Percentiles rank a stretch among this genome's conserved stretches.
Conservation (phyloP, 2,113 vertebrate species). For the Mastomys coucha region DNA sequence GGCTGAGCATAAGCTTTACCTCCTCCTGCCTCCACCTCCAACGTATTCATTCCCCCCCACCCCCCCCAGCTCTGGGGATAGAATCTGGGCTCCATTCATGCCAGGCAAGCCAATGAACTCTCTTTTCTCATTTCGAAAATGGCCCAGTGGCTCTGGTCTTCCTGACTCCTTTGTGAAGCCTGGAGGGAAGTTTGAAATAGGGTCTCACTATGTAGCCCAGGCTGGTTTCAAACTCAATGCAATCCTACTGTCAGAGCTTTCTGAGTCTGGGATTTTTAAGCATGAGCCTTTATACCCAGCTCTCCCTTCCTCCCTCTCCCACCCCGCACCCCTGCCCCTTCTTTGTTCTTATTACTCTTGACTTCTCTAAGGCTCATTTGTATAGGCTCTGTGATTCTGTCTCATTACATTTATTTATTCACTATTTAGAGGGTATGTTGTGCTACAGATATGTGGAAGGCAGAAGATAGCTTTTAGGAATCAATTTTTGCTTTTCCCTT, state of each 20-base stretch:
- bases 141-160: not conserved
- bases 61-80: not conserved
- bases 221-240: not conserved
- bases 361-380: not conserved
- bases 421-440: not conserved
- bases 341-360: not conserved
- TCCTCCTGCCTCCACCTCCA: too few relatives aligned
- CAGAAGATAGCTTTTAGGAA: not conserved
- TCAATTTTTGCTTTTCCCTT: not conserved
- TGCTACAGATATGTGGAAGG: not conserved
- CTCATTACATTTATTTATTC: not conserved
- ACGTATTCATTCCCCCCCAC: fast-evolving
- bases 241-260: not conserved
- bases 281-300: not conserved
- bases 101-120: not conserved
- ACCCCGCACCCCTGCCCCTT: fast-evolving
- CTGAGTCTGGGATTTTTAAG: not conserved
- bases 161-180: not conserved
- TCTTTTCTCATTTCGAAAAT: not conserved
- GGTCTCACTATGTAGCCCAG: not conserved
- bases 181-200: not conserved
- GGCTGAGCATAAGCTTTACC: not conserved
- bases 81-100: not conserved
- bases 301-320: too few relatives aligned
- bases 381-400: not conserved